Base-by-base conservation (phyloP, 2,113 vertebrate species). In the Semnornis frantzii region DNA sequence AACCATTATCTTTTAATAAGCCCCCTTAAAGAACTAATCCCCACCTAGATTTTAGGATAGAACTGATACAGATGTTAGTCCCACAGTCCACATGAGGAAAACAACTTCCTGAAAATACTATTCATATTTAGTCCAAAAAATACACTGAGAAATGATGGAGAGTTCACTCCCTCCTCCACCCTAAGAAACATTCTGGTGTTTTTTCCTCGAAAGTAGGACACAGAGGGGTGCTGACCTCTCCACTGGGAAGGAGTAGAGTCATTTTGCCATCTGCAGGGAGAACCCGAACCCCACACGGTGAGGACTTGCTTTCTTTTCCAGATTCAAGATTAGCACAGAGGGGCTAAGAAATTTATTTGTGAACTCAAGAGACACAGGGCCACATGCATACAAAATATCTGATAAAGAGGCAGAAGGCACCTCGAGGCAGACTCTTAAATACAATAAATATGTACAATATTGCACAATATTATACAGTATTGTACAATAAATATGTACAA, bases 261-360 rank as follows among this genome's bases (percentile, higher is more conserved):
- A 90, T 90, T 92, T 93, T 77, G 54, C 74, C 89, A 86, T 87
- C 87, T 86, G 70, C 62, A 92, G 64, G 86, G 63, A 85, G 64
- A 93, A 57, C 16, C 60, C 59, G 85, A 89, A 77, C 44, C 77
- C 71, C 81, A 65, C 39, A 48, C 33, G 69, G 75, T 39, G 54
- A 93, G 64, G 80, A 83, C 70, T 77, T 54, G 65, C 69, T 71
- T 79, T 79, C 89, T 80, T 72, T 90, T 73, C 64, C 77, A 85
- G 62, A 78, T 55, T 71, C 42, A 71, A 60, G n/a, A 44, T 63
- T 16, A 90, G 48, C 57, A 81, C 81, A 92, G 71, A 83, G 55
- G 4, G 39, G 28, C 42, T 46, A 42, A 64, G 60, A 82, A 83
- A 88, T 89, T 21, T 78, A 12, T 64, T 24, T 78, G 19, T 68